Percentiles rank a stretch among this genome's conserved stretches.
Conservation (phyloP, 2,113 vertebrate genomes). For the Aythya baeri region DNA sequence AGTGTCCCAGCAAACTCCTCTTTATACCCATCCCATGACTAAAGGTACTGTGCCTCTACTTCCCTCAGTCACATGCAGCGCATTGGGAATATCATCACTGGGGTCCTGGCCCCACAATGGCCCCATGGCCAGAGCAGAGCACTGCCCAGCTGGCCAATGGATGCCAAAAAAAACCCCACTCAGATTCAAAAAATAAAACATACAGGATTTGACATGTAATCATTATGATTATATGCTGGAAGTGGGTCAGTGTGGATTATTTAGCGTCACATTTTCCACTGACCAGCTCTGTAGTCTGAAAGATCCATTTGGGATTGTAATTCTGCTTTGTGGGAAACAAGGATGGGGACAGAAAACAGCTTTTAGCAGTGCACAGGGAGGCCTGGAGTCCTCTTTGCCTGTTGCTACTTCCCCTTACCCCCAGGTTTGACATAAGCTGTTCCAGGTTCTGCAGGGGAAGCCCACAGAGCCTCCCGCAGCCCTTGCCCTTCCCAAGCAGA, state of each 20-base stretch:
- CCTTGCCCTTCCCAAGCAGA: not conserved
- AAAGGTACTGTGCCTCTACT: not conserved
- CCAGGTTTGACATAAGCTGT: not conserved
- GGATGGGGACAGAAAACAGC: not conserved
- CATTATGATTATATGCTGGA: not conserved
- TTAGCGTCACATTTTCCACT: not conserved
- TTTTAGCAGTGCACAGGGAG: not conserved
- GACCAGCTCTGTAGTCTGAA: not conserved
- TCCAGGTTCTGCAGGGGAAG: not conserved
- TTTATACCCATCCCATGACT: not conserved
- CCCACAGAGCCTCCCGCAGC: not conserved
- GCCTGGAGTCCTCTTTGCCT: not conserved
- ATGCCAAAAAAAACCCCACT: not conserved
- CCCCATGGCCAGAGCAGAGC: accelerated
- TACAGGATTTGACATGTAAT: not conserved
- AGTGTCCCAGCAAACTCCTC: not conserved
- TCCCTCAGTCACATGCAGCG: not conserved
- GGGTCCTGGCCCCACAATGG: not conserved
- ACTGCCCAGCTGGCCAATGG: not conserved
- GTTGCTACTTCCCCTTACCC: not conserved
- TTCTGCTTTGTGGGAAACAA: not conserved
- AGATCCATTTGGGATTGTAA: not conserved
- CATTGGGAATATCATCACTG: not conserved
- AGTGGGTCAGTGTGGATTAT: not conserved
- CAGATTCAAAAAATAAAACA: not conserved